These are phyloP conservation scores for Leptopilina myrica DNA, from an alignment of 2,888 invertebrate genomes.

Conservation along the genomic window DNA sequence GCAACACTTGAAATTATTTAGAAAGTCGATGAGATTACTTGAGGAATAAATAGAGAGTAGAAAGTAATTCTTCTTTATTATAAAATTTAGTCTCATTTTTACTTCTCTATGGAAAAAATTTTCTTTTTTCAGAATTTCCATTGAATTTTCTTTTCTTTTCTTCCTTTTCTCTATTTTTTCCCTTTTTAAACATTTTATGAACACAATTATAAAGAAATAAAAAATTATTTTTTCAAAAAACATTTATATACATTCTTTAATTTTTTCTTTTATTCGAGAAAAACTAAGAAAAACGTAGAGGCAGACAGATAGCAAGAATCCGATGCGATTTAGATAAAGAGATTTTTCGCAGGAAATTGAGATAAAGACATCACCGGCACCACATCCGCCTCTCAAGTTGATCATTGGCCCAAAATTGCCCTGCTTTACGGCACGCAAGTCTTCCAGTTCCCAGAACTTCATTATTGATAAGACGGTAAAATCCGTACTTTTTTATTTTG, in stretches of 20 bases:
- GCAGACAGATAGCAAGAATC: constrained; percentile 61
- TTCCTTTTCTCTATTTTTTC: no score
- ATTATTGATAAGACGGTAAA: constrained; percentile 76
- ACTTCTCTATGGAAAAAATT: no score
- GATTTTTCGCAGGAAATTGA: constrained; percentile 75
- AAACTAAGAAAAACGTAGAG: constrained; percentile 59
- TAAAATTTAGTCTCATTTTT: no score
- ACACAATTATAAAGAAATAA: background rate
- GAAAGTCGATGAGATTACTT: no score
- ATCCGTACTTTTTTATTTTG: constrained; percentile 65
- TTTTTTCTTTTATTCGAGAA: constrained; percentile 4
- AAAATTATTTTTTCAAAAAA: background rate
- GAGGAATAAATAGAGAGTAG: no score
- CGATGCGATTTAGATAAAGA: constrained; percentile 64
- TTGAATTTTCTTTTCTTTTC: no score
- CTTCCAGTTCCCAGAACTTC: constrained; percentile 74
- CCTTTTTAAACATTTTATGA: no score
- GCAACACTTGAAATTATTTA: no score
- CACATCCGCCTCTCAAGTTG: constrained; percentile 73
- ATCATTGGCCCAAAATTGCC: constrained; percentile 75
- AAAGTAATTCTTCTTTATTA: no score
- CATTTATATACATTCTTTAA: background rate
- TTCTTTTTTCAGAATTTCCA: no score
- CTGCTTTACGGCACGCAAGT: constrained; percentile 73
- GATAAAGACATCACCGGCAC: constrained; percentile 71